Evolutionary conservation across 2,797 vertebrate genomes (phyloP), one percentile per base, ranked within the genome.

Genomic region (Sebastiscus tertius): DNA sequence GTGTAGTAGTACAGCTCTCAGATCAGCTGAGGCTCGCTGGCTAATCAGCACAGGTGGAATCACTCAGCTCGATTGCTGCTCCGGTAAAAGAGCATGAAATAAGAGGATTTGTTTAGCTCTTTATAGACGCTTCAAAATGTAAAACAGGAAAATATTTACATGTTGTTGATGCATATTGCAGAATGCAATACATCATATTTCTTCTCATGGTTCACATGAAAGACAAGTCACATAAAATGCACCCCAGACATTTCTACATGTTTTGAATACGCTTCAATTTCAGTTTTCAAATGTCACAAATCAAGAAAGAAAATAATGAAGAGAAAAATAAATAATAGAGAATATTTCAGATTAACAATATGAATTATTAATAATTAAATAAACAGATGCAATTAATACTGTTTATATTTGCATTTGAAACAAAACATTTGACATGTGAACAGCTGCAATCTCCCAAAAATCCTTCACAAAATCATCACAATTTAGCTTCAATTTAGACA

Each of bases 61-160:
- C 77, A 82, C n/a, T 87, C 26, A 56, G 63, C 69, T 26, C 75
- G 42, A 89, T 88, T 80, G 8, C 52, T 77, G 31, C 55, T 13
- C 26, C 29, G 36, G 24, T 61, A 12, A 76, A 58, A 54, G 13
- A 84, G 22, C 31, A 55, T 31, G 18, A 70, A 70, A 70, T 20
- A 42, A 46, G 6, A 2, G 6, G 7, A 14, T 9, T 9, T 29
- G 8, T 60, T 34, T 5, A 8, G 22, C 18, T 68, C 26, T 55
- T 59, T 18, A 62, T 1, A 58, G 5, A 58, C 1, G 5, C 14
- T 46, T 82, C 1, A 27, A 34, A 61, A 59, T 60, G n/a, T 27
- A 34, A 49, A 55, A 49, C 11, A 2, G 5, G 24, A 14, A 29
- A 26, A 75, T 6, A 18, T 42, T 27, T 0, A 5, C 4, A 16